phyloP scores from a whole-genome alignment of 1,140 invertebrate genomes.

The Leguminivora glycinivorella region DNA sequence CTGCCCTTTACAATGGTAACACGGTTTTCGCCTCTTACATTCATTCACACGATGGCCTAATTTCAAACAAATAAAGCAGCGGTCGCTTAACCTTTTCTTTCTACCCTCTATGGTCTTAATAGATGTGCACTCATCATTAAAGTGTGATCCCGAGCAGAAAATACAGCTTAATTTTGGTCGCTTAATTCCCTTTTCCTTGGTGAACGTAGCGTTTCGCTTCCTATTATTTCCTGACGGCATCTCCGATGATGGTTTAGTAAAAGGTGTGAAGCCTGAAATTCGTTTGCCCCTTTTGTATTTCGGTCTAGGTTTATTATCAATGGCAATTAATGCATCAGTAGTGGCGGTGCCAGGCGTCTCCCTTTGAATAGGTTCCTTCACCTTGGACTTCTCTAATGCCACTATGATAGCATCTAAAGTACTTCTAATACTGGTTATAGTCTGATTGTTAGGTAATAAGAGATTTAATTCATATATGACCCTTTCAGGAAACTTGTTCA shows the following conservation, averaged over 20 bases:
- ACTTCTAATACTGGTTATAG: background rate
- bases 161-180: background rate
- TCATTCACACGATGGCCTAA: background rate
- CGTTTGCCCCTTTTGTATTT: background rate
- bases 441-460: background rate
- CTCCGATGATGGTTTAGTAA: background rate
- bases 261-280: background rate
- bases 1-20: background rate
- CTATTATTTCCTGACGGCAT: background rate
- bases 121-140: too few species aligned
- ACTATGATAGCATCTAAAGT: background rate
- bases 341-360: background rate
- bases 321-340: background rate
- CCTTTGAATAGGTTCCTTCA: background rate
- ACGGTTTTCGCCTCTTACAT: background rate
- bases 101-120: background rate
- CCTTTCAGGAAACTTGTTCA: background rate
- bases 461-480: background rate
- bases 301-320: background rate
- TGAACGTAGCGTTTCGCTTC: background rate
- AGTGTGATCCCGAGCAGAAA: background rate
- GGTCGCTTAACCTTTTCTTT: background rate
- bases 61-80: background rate
- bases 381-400: background rate
- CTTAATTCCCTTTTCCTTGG: background rate